Evolutionary conservation across 2,888 invertebrate species (phyloP), one percentile per base, ranked within the genome.

Genomic region (Cataglyphis livida): DNA sequence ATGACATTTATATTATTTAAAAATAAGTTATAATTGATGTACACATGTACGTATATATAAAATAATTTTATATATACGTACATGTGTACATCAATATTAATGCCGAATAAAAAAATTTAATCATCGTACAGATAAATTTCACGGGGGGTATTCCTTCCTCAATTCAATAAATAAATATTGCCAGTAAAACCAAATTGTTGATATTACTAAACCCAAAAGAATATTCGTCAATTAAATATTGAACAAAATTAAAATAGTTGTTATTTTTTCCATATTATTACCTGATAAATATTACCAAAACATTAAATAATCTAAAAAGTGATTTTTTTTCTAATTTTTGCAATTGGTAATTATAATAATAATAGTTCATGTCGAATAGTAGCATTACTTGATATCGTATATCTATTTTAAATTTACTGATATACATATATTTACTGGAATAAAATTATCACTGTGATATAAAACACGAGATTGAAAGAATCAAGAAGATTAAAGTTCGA

Each of bases 401-500:
- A 35, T 35, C 5, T 51, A 18, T 21, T 51, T 70, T 70, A 54
- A 3, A n/a, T 35, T n/a, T 6, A 51, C 15, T 70, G 9, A 51
- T 5, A 64, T 21, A 51, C 9, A 54, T 32, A 21, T 28, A 3
- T n/a, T 74, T 44, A 41, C 0, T 21, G 12, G 44, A 62, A 62
- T 2, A 1, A 74, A 15, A 62, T 54, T 64, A n/a, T 65, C 6
- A 64, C 21, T 21, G 32, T 15, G 18, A 38, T 1, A 59, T 54
- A 25, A 66, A 74, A 57, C n/a, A 32, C 3, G 0, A 81, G 15
- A 65, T 74, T 78, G 28, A 64, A 75, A 65, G 6, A 68, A 74
- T 83, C 79, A 79, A 83, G 74, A 51, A 84, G 74, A 79, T 66
- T 38, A 64, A 59, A 74, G 57, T 21, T 41, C 38, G 66, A 68